phyloP scores from a whole-genome alignment of 2,113 vertebrate genomes.

The Ictalurus punctatus region DNA sequence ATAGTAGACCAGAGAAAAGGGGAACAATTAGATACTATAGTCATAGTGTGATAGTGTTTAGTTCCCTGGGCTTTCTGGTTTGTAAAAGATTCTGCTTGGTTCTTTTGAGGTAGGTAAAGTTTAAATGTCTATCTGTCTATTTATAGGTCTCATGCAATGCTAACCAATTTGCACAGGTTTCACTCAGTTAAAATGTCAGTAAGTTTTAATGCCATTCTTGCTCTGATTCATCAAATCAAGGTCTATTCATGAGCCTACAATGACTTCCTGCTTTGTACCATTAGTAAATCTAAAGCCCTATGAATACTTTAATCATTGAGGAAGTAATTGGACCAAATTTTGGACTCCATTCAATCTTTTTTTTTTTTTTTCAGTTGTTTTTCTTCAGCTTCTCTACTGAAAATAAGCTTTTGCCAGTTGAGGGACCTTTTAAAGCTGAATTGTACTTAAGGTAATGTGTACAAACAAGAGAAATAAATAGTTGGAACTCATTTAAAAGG shows the following conservation, averaged over 20 bases:
- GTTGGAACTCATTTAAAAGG: conserved; percentile 18
- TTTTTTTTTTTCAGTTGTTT: background rate
- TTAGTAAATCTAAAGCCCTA: conserved; percentile 20
- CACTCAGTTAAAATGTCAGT: conserved; percentile 22
- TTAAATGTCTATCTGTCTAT: background rate
- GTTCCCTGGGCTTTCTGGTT: background rate
- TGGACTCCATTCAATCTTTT: conserved; percentile 12
- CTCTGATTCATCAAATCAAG: conserved; percentile 39
- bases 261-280: conserved; percentile 37
- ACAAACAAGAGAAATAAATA: background rate
- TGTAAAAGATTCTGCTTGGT: background rate
- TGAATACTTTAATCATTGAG: conserved; percentile 40
- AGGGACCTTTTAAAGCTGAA: background rate
- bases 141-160: background rate
- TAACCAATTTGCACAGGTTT: conserved; percentile 2
- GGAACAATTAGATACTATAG: background rate
- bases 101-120: background rate
- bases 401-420: conserved; percentile 9
- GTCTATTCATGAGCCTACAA: conserved; percentile 35
- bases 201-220: conserved; percentile 33
- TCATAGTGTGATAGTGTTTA: too few species aligned
- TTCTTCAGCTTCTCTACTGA: background rate
- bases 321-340: conserved; percentile 26
- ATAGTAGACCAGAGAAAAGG: background rate
- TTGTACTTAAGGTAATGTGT: background rate